Conservation (phyloP, 2,113 vertebrate species). For the Vidua macroura region DNA sequence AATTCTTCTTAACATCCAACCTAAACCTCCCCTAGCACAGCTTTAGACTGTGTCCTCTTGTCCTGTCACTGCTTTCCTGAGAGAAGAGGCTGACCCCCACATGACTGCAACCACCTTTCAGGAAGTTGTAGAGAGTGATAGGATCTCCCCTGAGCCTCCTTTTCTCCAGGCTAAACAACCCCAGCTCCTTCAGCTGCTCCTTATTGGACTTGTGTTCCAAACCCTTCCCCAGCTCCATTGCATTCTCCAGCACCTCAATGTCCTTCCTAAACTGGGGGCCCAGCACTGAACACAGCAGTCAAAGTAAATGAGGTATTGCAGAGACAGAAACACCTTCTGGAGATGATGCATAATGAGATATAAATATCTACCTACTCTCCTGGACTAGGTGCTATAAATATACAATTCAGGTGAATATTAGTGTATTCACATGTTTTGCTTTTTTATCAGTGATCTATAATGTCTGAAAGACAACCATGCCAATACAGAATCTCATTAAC, state of each 20-base stretch:
- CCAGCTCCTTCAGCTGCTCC: not conserved
- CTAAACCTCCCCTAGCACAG: not conserved
- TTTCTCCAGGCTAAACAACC: not conserved
- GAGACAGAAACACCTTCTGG: not conserved
- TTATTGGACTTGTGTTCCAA: not conserved
- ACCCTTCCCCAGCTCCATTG: not conserved
- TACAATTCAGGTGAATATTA: not conserved
- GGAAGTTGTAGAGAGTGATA: not conserved
- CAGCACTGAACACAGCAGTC: not conserved
- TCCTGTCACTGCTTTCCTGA: not conserved
- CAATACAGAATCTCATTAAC: not conserved
- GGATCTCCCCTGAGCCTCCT: not conserved
- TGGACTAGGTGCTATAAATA: not conserved
- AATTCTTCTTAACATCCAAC: not conserved
- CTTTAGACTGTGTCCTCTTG: not conserved
- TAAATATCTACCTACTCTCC: not conserved
- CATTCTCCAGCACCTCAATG: not conserved
- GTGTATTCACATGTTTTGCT: not conserved
- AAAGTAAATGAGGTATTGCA: not conserved
- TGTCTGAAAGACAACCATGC: not conserved
- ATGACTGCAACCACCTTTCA: not conserved
- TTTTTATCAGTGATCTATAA: not conserved
- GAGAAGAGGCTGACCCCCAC: rapidly evolving
- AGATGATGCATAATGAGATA: not conserved
- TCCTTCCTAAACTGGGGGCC: not conserved